Conservation (phyloP, 2,888 invertebrate genomes). For the Machimus atricapillus region DNA sequence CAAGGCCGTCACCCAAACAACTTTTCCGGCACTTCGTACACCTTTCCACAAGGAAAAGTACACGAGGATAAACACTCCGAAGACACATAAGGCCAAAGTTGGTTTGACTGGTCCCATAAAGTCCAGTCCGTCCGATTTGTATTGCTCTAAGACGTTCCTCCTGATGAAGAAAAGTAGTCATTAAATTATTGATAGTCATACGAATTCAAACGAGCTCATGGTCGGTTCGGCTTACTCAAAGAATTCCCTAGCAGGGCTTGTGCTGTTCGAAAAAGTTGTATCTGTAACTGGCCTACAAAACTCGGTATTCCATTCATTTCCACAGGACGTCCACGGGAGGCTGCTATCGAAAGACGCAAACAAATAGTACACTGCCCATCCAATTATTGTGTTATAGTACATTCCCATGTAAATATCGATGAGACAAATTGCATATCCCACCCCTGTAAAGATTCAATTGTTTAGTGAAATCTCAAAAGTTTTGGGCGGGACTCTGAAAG, state of each 20-base stretch:
- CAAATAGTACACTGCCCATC: slow-evolving; percentile 93
- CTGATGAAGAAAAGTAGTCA: slow-evolving; percentile 62
- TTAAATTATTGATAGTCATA: neutral
- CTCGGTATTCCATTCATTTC: slow-evolving; percentile 86
- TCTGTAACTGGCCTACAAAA: slow-evolving; percentile 74
- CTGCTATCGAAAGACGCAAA: slow-evolving; percentile 81
- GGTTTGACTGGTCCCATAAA: slow-evolving; percentile 89
- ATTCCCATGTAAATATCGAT: slow-evolving; percentile 95
- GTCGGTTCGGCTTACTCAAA: slow-evolving; percentile 74
- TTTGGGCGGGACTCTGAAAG: neutral
- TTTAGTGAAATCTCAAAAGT: slow-evolving; percentile 41
- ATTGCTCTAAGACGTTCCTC: slow-evolving; percentile 85
- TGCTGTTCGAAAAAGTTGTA: slow-evolving; percentile 66
- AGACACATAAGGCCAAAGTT: slow-evolving; percentile 86
- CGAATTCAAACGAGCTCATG: neutral
- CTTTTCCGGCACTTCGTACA: slow-evolving; percentile 91
- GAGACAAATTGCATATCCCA: slow-evolving; percentile 95
- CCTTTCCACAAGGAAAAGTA: slow-evolving; percentile 98
- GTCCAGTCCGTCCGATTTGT: slow-evolving; percentile 82
- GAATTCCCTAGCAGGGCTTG: slow-evolving; percentile 86
- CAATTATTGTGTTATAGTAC: slow-evolving; percentile 97
- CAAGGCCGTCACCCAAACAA: slow-evolving; percentile 94
- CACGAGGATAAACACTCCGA: slow-evolving; percentile 89
- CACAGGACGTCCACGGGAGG: slow-evolving; percentile 87
- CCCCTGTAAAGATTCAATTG: slow-evolving; percentile 67